Conservation (phyloP, 1,140 invertebrate genomes). For the Aphaenogaster floridana region DNA sequence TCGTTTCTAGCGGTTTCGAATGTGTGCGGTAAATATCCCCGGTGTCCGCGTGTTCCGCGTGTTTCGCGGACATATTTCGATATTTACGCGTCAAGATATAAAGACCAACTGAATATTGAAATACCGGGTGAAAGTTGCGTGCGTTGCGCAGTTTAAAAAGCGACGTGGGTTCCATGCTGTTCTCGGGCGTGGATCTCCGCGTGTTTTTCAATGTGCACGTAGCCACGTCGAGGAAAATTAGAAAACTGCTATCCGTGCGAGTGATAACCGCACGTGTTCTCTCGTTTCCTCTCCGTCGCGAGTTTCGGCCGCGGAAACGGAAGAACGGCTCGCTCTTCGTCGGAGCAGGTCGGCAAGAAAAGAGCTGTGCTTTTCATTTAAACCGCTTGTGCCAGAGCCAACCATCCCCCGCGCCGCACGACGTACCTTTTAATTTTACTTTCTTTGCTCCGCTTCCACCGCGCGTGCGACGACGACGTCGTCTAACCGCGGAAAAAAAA, state of each 20-base stretch:
- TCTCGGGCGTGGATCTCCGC: not conserved
- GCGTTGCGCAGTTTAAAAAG: not conserved
- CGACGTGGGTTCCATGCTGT: not conserved
- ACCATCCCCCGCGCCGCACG: not conserved
- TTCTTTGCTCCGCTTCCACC: conserved; percentile 30
- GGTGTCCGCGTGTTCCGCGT: not conserved
- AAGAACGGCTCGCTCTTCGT: conserved; percentile 21
- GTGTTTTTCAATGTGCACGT: not conserved
- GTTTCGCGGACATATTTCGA: not conserved
- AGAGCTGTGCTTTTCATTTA: conserved; percentile 57
- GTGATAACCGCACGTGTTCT: conserved; percentile 38
- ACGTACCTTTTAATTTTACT: conserved; percentile 61
- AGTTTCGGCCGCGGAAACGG: conserved; percentile 33
- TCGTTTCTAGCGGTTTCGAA: conserved; percentile 14
- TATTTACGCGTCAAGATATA: conserved; percentile 5
- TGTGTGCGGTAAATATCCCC: conserved; percentile 1
- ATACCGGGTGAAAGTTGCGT: not conserved
- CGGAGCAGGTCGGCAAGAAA: conserved; percentile 12
- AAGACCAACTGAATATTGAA: not conserved
- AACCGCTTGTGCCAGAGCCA: conserved; percentile 19
- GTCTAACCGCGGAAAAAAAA: conserved; percentile 45
- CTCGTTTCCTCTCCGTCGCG: not conserved
- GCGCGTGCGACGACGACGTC: conserved; percentile 8
- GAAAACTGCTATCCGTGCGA: conserved; percentile 47
- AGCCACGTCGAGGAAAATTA: conserved; percentile 11